Evolutionary conservation across 2,888 invertebrate species (phyloP), one percentile per base, ranked within the genome.

Genomic region (Syrista parreyssii): DNA sequence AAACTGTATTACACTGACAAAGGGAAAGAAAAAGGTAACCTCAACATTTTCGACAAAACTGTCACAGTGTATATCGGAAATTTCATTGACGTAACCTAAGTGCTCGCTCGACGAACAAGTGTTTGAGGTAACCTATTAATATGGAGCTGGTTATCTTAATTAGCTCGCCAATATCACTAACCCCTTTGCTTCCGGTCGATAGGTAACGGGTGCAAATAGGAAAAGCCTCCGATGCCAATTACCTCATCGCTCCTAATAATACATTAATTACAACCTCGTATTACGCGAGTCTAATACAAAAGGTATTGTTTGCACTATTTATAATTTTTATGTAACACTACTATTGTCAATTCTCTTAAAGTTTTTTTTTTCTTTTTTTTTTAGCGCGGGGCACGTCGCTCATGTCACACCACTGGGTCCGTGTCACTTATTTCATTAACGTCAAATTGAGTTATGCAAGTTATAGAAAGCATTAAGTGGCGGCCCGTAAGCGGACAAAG

Each of bases 351-450:
- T 55, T 15, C 9, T 55, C 23, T 2, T 23, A 55, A 23, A 55
- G 23, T 9, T 23, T n/a, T n/a, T n/a, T n/a, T n/a, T n/a, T n/a
- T n/a, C n/a, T n/a, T n/a, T 23, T 55, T 55, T 4, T 71, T 71
- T 71, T 11, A 71, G 6, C 71, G 3, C 12, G 71, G 12, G 31
- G 12, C 71, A 31, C 12, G 71, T 71, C 71, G 12, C 33, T 9
- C n/a, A 4, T 74, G 30, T 74, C n/a, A 34, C 74, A 12, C 74
- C 33, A 31, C 12, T 35, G 82, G 79, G 80, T 75, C 79, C 73
- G 76, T 84, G 82, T 85, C 86, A 84, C 85, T 86, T 83, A 85
- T 85, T 86, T 84, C 86, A 85, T 86, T 86, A 86, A 74, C 82
- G 82, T 82, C 83, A 82, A 85, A 86, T 84, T 81, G 85, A 85